These are phyloP conservation scores for Daktulosphaira vitifoliae DNA, from an alignment of 1,140 invertebrate genomes.

Conservation along the genomic window DNA sequence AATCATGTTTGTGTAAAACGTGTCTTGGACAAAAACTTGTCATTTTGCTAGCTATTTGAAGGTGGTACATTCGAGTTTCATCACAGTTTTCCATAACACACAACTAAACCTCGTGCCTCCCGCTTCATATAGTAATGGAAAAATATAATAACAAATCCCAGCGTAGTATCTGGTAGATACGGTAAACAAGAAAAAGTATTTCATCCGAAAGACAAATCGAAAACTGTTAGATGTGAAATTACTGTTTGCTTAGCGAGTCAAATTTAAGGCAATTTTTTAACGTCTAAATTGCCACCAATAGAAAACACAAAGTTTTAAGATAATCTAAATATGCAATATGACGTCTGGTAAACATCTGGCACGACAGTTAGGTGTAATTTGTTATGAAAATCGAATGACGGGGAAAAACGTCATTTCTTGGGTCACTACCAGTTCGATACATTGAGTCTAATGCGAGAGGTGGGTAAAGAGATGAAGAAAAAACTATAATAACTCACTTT, in stretches of 20 bases:
- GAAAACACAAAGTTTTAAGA: no score
- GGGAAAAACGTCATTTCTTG: background rate
- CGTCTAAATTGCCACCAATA: no score
- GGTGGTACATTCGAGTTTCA: conserved; percentile 7
- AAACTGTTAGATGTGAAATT: no score
- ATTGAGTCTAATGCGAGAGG: background rate
- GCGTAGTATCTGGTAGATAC: no score
- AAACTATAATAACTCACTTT: conserved; percentile 54
- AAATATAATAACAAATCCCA: no score
- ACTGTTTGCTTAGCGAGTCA: no score
- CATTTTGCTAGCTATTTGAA: background rate
- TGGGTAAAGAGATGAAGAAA: background rate
- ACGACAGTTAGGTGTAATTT: conserved; percentile 6
- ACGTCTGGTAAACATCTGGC: conserved; percentile 21
- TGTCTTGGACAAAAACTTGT: conserved; percentile 15
- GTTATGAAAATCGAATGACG: conserved; percentile 1
- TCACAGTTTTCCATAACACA: background rate
- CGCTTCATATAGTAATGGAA: no score
- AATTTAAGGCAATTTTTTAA: no score
- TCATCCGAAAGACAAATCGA: no score
- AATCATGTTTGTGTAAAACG: conserved; percentile 13
- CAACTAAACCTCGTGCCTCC: background rate
- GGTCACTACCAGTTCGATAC: conserved; percentile 5
- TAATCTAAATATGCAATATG: no score
- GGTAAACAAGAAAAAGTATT: no score